Base-by-base conservation (phyloP, 2,797 vertebrate species). In the Rhinella marina region DNA sequence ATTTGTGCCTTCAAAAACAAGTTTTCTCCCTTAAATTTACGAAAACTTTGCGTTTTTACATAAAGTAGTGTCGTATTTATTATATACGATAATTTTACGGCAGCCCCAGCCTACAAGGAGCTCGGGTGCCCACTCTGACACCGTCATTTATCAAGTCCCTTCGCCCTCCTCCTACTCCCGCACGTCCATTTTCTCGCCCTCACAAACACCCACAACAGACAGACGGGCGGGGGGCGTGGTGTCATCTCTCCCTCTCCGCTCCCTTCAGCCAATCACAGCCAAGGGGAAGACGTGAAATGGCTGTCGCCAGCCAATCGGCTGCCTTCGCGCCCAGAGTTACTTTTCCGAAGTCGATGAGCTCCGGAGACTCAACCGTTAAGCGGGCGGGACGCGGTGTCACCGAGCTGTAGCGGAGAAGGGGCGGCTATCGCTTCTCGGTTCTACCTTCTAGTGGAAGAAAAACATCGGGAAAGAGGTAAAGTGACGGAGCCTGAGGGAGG, bases 271-370 rank as follows among this genome's bases (percentile, higher is more conserved):
- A 88, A 88, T 85, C 76, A 16, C 7, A 17, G 9, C 12, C 29
- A 29, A 77, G 56, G 75, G 87, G 82, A 41, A 56, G 87, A 52
- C 84, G 29, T 56, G 41, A 88, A 76, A 84, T 27, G 17, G 16
- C 14, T 7, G 5, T 19, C 57, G 8, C 27, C 77, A 61, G 41
- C 87, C 87, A 81, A 88, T 88, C 82, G 48, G 29, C 19, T 0
- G 17, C 16, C 75, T 88, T 88, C 76, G 82, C 87, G 87, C 87
- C 48, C 57, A 81, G 1, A n/a, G n/a, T 66, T 50, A 77, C 70
- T 87, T 62, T 79, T 88, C 27, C 75, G 64, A 61, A 84, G 54
- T 78, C 25, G 8, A 25, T 6, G 27, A 8, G 16, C 17, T 2
- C 56, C 66, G 87, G 59, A 57, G 25, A 16, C 4, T 14, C 2